A percentile compares a stretch with the other conserved stretches of the same genome.
Conservation (phyloP, 2,888 invertebrate species). For the Leptura quadrifasciata region DNA sequence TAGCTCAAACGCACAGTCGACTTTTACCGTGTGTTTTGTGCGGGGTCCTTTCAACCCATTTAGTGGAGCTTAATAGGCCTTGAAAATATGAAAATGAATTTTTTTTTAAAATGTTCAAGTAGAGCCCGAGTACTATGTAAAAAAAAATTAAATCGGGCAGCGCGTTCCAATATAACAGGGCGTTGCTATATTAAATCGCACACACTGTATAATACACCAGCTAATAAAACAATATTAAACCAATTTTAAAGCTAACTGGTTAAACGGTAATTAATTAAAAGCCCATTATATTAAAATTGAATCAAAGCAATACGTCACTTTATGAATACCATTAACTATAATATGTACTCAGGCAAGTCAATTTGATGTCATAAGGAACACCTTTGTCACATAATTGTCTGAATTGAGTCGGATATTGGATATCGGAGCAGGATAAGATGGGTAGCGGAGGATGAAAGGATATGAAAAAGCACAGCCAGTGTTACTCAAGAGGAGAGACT, state of each 20-base stretch:
- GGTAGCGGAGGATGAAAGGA: constrained; percentile 47
- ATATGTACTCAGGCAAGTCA: constrained; percentile 33
- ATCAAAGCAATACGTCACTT: constrained; percentile 32
- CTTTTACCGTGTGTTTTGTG: no score
- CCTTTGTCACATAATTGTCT: constrained; percentile 57
- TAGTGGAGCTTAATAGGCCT: no score
- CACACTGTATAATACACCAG: no score
- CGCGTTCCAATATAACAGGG: no score
- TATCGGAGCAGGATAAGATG: constrained; percentile 47
- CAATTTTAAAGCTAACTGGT: constrained; percentile 13
- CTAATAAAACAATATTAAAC: constrained; percentile 17
- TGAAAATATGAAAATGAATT: no score
- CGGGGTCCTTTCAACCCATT: no score
- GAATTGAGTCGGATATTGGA: constrained; percentile 56
- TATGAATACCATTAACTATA: constrained; percentile 36
- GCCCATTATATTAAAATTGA: constrained; percentile 26
- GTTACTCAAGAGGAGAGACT: constrained; percentile 49
- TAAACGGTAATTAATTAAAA: constrained; percentile 28
- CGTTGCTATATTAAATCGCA: no score
- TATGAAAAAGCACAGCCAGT: constrained; percentile 58
- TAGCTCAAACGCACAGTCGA: no score
- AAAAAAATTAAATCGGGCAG: no score
- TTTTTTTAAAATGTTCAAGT: no score
- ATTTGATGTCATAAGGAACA: constrained; percentile 47
- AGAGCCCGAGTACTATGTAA: no score